These are phyloP conservation scores for Poliocrania exsul DNA, from an alignment of 2,797 vertebrate genomes.

Conservation along the genomic window DNA sequence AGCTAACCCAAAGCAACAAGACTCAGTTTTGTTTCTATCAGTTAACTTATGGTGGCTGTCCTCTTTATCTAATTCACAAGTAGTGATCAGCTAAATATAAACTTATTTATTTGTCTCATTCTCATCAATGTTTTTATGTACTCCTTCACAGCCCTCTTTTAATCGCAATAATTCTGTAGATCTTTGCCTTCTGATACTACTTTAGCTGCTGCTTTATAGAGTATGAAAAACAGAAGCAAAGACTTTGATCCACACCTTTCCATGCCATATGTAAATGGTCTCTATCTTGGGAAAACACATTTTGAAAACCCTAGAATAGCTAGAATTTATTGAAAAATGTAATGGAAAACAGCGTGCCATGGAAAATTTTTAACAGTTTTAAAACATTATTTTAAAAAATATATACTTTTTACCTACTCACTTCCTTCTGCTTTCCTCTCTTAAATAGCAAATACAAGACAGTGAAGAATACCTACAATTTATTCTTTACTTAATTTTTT, in stretches of 20 bases:
- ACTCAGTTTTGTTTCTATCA: not conserved
- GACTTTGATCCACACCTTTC: not conserved
- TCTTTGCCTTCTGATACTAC: not conserved
- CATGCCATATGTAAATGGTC: rapidly evolving
- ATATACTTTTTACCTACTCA: not conserved
- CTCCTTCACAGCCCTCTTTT: not conserved
- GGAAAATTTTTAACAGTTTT: not conserved
- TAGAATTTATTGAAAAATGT: not conserved
- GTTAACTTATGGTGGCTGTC: not conserved
- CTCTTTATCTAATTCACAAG: not conserved
- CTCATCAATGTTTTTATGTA: not conserved
- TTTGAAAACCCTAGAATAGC: not conserved
- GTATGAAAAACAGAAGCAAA: not conserved
- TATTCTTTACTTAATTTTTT: not conserved
- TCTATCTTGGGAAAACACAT: not conserved
- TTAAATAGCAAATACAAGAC: not conserved
- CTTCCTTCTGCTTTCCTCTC: not conserved
- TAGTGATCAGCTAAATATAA: not conserved
- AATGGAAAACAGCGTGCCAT: not conserved
- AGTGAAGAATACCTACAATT: not conserved
- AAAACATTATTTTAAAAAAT: not conserved
- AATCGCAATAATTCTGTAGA: not conserved
- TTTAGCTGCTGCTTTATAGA: not conserved
- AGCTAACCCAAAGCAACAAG: not conserved
- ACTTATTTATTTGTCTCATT: not conserved